phyloP scores from a whole-genome alignment of 2,113 vertebrate genomes.

The Hemichromis elongatus region DNA sequence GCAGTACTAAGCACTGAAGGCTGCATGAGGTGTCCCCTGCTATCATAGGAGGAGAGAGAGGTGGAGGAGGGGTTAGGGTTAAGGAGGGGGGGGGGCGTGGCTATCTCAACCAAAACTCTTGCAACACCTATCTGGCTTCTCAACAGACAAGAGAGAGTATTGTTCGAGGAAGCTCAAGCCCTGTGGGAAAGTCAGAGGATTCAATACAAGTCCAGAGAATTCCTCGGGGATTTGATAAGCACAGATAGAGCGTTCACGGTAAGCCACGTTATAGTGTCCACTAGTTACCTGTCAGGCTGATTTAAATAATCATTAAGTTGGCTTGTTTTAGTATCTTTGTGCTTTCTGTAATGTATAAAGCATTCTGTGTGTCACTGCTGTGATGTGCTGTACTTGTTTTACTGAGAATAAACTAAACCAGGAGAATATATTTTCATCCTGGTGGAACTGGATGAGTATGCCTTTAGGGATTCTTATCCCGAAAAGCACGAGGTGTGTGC shows the following conservation, averaged over 20 bases:
- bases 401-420: not conserved
- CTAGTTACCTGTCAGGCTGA: not conserved
- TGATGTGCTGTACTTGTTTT: not conserved
- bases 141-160: conserved; percentile 71
- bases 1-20: conserved; percentile 42
- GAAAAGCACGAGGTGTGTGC: rapidly evolving
- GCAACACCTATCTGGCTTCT: conserved; percentile 80
- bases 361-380: too few relatives aligned
- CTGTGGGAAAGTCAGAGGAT: conserved; percentile 72
- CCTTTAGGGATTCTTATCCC: not conserved
- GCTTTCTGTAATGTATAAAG: too few relatives aligned
- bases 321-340: not conserved
- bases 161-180: conserved; percentile 70
- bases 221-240: conserved; percentile 30
- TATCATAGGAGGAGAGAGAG: conserved; percentile 73
- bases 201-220: conserved; percentile 21
- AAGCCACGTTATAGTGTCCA: conserved; percentile 25
- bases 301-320: not conserved
- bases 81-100: conserved; percentile 45
- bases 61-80: conserved; percentile 62
- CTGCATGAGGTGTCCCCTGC: conserved; percentile 68
- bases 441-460: not conserved
- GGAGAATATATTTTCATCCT: too few relatives aligned
- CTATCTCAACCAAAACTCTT: conserved; percentile 66
- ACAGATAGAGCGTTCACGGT: conserved; percentile 23